phyloP scores from a whole-genome alignment of 2,888 invertebrate genomes.

The Dasysyrphus albostriatus region DNA sequence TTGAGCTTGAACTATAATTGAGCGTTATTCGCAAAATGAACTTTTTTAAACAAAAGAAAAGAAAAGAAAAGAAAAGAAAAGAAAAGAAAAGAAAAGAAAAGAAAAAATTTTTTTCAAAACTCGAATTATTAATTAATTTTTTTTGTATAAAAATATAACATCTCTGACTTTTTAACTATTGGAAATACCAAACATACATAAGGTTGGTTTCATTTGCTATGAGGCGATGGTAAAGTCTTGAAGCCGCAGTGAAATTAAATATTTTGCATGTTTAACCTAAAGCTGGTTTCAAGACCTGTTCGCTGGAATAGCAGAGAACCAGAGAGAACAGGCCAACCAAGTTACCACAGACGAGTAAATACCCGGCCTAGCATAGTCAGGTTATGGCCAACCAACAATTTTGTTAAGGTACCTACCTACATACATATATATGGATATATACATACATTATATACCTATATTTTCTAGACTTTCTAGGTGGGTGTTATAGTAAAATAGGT shows the following conservation, averaged over 20 bases:
- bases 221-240: conserved; percentile 21
- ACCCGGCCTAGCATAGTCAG: conserved; percentile 55
- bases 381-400: conserved; percentile 60
- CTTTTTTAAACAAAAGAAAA: no score
- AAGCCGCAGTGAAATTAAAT: conserved; percentile 58
- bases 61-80: no score
- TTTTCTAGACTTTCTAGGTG: conserved; percentile 46
- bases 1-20: no score
- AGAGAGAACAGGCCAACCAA: conserved; percentile 23
- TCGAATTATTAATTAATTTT: no score
- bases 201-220: conserved; percentile 16
- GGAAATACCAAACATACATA: background rate
- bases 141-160: background rate
- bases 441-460: background rate
- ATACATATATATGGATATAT: no score
- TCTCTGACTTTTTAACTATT: background rate
- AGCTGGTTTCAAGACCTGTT: conserved; percentile 42
- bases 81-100: no score
- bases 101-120: no score
- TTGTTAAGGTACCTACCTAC: background rate
- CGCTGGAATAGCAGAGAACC: background rate
- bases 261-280: conserved; percentile 64
- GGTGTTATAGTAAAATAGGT: conserved; percentile 20
- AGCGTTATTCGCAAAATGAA: no score
- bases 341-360: conserved; percentile 53